Base-by-base conservation (phyloP, 2,888 invertebrate species). In the Ametastegia equiseti region DNA sequence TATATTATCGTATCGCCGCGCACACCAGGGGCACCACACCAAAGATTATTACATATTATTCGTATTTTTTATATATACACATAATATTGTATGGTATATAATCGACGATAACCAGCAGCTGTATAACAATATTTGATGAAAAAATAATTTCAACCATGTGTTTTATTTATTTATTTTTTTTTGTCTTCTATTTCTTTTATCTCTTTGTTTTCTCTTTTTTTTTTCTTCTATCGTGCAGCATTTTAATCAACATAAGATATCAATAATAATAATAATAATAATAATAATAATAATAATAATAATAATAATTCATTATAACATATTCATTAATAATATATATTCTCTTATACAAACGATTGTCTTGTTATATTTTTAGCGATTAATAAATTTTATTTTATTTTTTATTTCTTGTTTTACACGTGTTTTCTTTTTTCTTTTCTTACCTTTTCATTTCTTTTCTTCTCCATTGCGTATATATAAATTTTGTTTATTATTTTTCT, bases 361-460 rank as follows among this genome's bases (percentile, higher is more conserved):
- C 11, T 65, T 65, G 39, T 65, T 65, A 65, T 65, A 36, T 23
- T n/a, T n/a, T n/a, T n/a, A n/a, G n/a, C n/a, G 36, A 65, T 60
- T 65, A 39, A 19, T 65, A 39, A 65, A 36, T 65, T 65, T 65
- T 65, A 13, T 65, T 36, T 33, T 39, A 23, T 39, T 36, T 36
- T 33, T 33, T 65, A 36, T 7, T 60, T 65, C 30, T 33, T 65
- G 11, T 33, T 65, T 65, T 54, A 15, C 33, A 33, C 13, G 15
- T 65, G 30, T 63, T 33, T 13, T 30, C 2, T 63, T 65, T 6
- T 36, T n/a, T 33, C 19, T 57, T 57, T 57, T 13, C 30, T 15
- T 63, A 11, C 3, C 13, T 36, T 1, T 0, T n/a, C 11, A 33
- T 33, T n/a, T 65, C 19, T n/a, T 65, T 2, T 23, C 15, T 54